Percentiles rank a stretch among this genome's conserved stretches.
phyloP scores from a whole-genome alignment of 2,113 vertebrate species.

The Alligator sinensis region DNA sequence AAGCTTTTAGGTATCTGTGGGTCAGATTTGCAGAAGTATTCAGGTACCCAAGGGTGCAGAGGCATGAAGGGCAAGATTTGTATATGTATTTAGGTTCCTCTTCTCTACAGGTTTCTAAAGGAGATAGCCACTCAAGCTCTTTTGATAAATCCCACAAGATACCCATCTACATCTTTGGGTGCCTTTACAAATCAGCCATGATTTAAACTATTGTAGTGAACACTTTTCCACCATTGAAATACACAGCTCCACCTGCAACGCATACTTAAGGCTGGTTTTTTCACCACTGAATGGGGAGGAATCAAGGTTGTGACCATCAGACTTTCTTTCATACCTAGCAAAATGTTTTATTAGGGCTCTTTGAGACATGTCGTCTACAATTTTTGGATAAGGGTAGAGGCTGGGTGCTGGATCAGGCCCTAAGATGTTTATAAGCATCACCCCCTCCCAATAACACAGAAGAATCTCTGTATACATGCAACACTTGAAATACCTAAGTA shows the following conservation, averaged over 20 bases:
- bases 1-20: constrained; percentile 64
- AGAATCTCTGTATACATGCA: neutral
- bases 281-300: constrained; percentile 32
- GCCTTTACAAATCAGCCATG: constrained; percentile 25
- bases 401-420: neutral
- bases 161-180: neutral
- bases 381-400: constrained; percentile 49
- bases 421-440: neutral
- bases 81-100: constrained; percentile 63
- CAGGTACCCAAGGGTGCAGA: constrained; percentile 75
- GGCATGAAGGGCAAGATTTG: constrained; percentile 75
- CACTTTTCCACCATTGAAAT: constrained; percentile 26
- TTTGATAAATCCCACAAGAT: neutral
- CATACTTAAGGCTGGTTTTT: constrained; percentile 47
- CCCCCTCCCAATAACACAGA: neutral
- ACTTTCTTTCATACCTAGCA: constrained; percentile 51
- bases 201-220: constrained; percentile 16
- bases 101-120: constrained; percentile 49
- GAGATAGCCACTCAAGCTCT: constrained; percentile 28
- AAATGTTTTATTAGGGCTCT: constrained; percentile 23
- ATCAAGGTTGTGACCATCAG: constrained; percentile 64
- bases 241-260: constrained; percentile 11
- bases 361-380: constrained; percentile 55
- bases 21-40: constrained; percentile 68
- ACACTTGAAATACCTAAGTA: neutral